Conservation (phyloP, 2,797 vertebrate species). For the Odontamblyopus lacepedii region DNA sequence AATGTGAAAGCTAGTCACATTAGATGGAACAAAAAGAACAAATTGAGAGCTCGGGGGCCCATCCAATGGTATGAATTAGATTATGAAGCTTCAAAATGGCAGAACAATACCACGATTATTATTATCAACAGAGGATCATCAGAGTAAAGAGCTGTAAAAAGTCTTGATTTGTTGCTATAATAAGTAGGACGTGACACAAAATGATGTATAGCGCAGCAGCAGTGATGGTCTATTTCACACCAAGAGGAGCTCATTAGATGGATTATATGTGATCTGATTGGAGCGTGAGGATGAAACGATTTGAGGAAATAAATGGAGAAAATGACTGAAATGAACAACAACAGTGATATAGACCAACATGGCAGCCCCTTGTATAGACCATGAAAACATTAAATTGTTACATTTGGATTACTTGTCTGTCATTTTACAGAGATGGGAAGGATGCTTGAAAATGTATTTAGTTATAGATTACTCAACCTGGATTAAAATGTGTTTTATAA, state of each 20-base stretch:
- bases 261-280: slow-evolving; percentile 42
- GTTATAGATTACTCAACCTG: too few species aligned
- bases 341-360: neutral
- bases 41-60: slow-evolving; percentile 27
- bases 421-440: neutral
- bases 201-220: slow-evolving; percentile 19
- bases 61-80: slow-evolving; percentile 22
- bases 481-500: too few species aligned
- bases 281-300: slow-evolving; percentile 26
- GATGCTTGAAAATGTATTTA: too few species aligned
- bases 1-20: neutral
- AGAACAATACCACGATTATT: slow-evolving; percentile 20
- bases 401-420: neutral
- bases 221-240: slow-evolving; percentile 37
- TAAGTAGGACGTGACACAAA: slow-evolving; percentile 23
- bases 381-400: neutral
- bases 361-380: neutral
- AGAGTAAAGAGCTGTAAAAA: slow-evolving; percentile 24
- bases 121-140: slow-evolving; percentile 11
- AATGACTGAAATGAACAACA: neutral
- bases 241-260: slow-evolving; percentile 43
- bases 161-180: slow-evolving; percentile 12
- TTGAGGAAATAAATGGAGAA: slow-evolving; percentile 26
- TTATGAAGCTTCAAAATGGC: slow-evolving; percentile 21
- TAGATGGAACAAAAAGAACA: slow-evolving; percentile 13